These are phyloP conservation scores for Lissonota sp. DNA, from an alignment of 2,888 invertebrate species.

Conservation along the genomic window DNA sequence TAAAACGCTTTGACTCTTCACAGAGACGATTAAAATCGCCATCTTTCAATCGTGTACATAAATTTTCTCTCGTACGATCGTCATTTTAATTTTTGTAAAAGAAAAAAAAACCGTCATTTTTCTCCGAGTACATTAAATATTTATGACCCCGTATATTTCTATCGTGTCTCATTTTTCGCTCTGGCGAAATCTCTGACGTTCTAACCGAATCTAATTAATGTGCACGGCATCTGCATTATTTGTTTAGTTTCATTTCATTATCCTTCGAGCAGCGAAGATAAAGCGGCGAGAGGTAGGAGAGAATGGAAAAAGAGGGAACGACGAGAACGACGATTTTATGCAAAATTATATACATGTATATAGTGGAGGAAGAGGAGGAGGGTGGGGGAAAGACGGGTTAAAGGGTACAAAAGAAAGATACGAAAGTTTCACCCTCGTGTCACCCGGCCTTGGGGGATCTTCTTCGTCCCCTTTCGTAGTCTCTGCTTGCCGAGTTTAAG, in stretches of 20 bases:
- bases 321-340: conserved; percentile 80
- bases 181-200: conserved; percentile 40
- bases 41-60: neutral
- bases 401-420: conserved; percentile 47
- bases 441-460: conserved; percentile 35
- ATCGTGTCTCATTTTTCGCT: conserved; percentile 25
- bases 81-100: neutral
- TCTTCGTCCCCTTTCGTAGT: conserved; percentile 52
- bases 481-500: conserved; percentile 49
- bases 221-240: conserved; percentile 82
- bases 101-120: conserved; percentile 12
- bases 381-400: conserved; percentile 66
- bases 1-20: neutral
- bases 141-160: conserved; percentile 16
- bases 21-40: neutral
- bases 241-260: conserved; percentile 83
- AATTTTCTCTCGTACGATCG: neutral
- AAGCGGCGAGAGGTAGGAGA: conserved; percentile 45
- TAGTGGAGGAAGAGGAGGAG: conserved; percentile 35
- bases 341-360: conserved; percentile 74
- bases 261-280: conserved; percentile 74
- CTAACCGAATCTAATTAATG: conserved; percentile 80
- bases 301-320: conserved; percentile 33
- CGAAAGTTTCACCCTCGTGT: conserved; percentile 51
- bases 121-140: conserved; percentile 23